Evolutionary conservation across 2,888 invertebrate species (phyloP).

Genomic region (Agrotis exclamationis): DNA sequence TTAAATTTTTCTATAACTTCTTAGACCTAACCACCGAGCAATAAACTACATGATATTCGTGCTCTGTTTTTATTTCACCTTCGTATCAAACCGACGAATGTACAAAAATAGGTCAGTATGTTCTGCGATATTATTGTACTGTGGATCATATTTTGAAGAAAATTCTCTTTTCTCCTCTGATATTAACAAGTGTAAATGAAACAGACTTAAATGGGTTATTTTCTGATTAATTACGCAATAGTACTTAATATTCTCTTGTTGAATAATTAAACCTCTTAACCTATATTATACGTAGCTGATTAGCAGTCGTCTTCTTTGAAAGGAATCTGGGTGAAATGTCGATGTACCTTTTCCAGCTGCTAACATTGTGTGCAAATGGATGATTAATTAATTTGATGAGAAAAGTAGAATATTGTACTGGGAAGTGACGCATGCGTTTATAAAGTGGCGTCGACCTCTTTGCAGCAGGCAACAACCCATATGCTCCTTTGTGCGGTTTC

Average conservation of each 20-base stretch:
- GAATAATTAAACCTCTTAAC: conserved; percentile 21
- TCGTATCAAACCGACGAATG: conserved; percentile 24
- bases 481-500: conserved; percentile 84
- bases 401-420: conserved; percentile 75
- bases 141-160: conserved; percentile 16
- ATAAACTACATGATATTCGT: conserved; percentile 14
- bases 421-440: conserved; percentile 81
- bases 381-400: conserved; percentile 71
- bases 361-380: conserved; percentile 66
- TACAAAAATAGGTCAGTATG: conserved; percentile 36
- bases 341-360: conserved; percentile 48
- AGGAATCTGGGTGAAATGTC: conserved; percentile 55
- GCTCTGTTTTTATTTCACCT: conserved; percentile 27
- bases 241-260: conserved; percentile 21
- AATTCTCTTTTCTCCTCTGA: conserved; percentile 4
- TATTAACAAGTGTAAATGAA: conserved; percentile 3
- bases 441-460: conserved; percentile 82
- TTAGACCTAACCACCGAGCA: background rate
- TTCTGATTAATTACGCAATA: background rate
- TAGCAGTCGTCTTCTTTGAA: conserved; percentile 34
- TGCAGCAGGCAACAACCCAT: conserved; percentile 76
- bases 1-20: conserved; percentile 26
- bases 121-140: conserved; percentile 19
- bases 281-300: conserved; percentile 9
- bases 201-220: background rate